Evolutionary conservation across 2,113 vertebrate species (phyloP).

Genomic region (Cryptomyrus ogoouensis): DNA sequence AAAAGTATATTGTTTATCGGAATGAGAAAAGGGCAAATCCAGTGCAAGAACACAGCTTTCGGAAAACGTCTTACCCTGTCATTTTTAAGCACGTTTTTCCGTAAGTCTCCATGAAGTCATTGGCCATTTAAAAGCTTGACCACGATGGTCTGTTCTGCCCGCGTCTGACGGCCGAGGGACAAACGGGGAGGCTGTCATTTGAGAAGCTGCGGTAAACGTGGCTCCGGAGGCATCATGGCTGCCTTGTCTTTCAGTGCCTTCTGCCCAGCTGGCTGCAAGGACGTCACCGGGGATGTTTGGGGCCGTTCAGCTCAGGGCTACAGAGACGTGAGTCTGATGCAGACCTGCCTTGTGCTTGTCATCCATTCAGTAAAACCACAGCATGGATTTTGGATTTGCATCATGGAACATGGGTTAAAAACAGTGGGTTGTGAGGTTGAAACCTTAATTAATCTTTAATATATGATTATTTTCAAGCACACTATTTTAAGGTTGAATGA

Average conservation of each 20-base stretch:
- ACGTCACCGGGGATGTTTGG: constrained; percentile 73
- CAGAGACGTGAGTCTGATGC: constrained; percentile 67
- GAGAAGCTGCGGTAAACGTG: not conserved
- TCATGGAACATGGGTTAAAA: not conserved
- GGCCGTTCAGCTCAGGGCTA: constrained; percentile 71
- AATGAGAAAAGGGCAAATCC: not conserved
- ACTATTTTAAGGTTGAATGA: not conserved
- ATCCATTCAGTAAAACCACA: not conserved
- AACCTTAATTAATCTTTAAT: not conserved
- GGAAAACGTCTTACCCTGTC: not conserved
- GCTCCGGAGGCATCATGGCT: not conserved
- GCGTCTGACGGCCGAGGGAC: not conserved
- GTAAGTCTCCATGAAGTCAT: not conserved
- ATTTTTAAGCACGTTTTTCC: not conserved
- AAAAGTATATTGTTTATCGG: not conserved
- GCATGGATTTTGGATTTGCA: not conserved
- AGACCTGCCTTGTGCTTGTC: not conserved
- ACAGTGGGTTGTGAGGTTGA: not conserved
- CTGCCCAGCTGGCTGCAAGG: constrained; percentile 76
- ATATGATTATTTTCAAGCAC: not conserved
- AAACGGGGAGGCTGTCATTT: not conserved
- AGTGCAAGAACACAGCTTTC: not conserved
- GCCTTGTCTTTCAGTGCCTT: constrained; percentile 55
- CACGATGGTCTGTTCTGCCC: too few species aligned
- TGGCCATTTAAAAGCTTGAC: not conserved